Evolutionary conservation across 2,113 vertebrate genomes (phyloP).

Genomic region (Panthera tigris): DNA sequence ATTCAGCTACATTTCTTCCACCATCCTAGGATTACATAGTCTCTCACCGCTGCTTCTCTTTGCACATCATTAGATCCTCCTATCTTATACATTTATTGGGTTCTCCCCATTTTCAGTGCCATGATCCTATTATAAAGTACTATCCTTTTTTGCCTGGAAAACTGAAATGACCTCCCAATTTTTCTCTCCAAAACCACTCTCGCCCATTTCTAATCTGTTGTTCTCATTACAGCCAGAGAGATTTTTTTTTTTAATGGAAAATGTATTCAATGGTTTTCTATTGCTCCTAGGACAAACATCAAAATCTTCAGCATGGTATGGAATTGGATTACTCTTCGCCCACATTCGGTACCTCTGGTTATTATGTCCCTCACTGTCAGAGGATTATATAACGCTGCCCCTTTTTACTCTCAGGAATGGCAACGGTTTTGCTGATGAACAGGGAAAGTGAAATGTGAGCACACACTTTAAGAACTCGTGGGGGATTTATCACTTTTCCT

Average conservation of each 20-base stretch:
- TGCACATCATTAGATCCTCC: not conserved
- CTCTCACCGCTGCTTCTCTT: not conserved
- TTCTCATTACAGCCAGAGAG: not conserved
- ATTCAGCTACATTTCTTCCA: not conserved
- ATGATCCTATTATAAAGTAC: not conserved
- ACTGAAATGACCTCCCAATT: not conserved
- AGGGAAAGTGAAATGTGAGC: not conserved
- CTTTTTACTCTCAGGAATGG: not conserved
- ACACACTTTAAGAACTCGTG: not conserved
- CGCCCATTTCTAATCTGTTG: not conserved
- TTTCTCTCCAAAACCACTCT: not conserved
- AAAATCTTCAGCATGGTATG: not conserved
- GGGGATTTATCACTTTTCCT: not conserved
- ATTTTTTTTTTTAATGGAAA: not conserved
- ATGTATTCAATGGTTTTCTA: not conserved
- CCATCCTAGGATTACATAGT: not conserved
- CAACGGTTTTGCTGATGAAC: not conserved
- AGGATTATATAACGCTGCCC: not conserved
- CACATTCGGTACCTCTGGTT: not conserved
- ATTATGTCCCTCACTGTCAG: not conserved
- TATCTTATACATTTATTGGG: not conserved
- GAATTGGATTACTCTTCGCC: not conserved
- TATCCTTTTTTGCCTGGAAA: not conserved
- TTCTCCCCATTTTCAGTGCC: not conserved
- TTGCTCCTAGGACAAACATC: not conserved